phyloP scores from a whole-genome alignment of 2,113 vertebrate genomes.

The Alectura lathami region DNA sequence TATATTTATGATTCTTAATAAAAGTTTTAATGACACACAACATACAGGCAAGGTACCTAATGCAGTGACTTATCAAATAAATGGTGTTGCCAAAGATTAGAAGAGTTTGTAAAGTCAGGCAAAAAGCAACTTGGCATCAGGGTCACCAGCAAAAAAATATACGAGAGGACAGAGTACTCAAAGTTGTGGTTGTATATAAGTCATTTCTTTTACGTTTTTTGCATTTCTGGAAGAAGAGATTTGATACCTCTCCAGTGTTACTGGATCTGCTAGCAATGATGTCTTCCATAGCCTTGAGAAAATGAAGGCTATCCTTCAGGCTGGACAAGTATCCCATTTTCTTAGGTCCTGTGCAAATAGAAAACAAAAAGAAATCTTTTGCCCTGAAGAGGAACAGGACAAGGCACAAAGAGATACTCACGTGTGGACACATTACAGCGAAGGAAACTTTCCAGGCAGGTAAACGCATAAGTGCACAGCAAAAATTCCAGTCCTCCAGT shows the following conservation, averaged over 20 bases:
- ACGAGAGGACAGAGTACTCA: background rate
- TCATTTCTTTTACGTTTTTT: background rate
- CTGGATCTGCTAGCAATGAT: background rate
- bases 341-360: background rate
- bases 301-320: background rate
- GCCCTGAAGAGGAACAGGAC: background rate
- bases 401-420: background rate
- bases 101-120: background rate
- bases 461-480: accelerated
- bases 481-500: background rate
- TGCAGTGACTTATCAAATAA: background rate
- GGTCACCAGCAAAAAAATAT: background rate
- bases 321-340: background rate
- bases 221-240: background rate
- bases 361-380: background rate
- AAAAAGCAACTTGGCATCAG: background rate
- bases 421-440: background rate
- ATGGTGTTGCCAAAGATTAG: background rate
- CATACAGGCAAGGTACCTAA: background rate
- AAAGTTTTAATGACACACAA: background rate
- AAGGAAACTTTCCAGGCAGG: background rate
- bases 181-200: background rate
- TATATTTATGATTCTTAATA: slow-evolving; percentile 32
- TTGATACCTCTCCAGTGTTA: background rate
- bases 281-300: background rate